Evolutionary conservation across 2,113 vertebrate species (phyloP).

Genomic region (Maccullochella peelii): DNA sequence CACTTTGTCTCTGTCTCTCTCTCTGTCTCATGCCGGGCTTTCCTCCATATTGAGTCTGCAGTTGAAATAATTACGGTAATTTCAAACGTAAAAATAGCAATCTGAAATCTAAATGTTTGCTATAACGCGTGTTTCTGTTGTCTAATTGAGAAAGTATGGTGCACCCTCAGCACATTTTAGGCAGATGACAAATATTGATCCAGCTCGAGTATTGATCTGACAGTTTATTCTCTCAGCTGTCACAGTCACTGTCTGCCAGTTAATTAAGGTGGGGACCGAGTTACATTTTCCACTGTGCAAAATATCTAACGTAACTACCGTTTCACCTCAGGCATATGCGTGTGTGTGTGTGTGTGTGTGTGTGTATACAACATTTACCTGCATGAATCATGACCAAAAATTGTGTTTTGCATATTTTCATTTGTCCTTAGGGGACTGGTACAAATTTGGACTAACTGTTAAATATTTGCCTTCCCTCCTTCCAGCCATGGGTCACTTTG

Average conservation of each 20-base stretch:
- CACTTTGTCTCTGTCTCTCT: slow-evolving; percentile 13
- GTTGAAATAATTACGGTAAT: slow-evolving; percentile 47
- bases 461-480: slow-evolving; percentile 67
- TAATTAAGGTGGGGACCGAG: slow-evolving; percentile 43
- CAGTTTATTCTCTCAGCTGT: slow-evolving; percentile 27
- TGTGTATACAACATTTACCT: slow-evolving; percentile 51
- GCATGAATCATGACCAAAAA: slow-evolving; percentile 27
- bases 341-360: slow-evolving; percentile 41
- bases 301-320: slow-evolving; percentile 5
- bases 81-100: slow-evolving; percentile 15
- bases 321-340: slow-evolving; percentile 52
- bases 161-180: slow-evolving; percentile 36
- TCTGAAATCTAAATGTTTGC: slow-evolving; percentile 27
- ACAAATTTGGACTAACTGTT: slow-evolving; percentile 54
- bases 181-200: slow-evolving; percentile 49
- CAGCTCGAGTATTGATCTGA: slow-evolving; percentile 34
- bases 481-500: slow-evolving; percentile 57
- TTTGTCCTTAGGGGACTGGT: slow-evolving; percentile 12
- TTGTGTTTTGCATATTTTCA: slow-evolving; percentile 26
- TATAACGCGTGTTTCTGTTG: neutral
- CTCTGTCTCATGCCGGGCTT: slow-evolving; percentile 17
- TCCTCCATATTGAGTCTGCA: neutral
- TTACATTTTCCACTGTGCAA: slow-evolving; percentile 29
- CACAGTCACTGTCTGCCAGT: slow-evolving; percentile 29
- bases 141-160: slow-evolving; percentile 1